These are phyloP conservation scores for Neotragus moschatus DNA, from an alignment of 2,113 vertebrate species.

Conservation along the genomic window DNA sequence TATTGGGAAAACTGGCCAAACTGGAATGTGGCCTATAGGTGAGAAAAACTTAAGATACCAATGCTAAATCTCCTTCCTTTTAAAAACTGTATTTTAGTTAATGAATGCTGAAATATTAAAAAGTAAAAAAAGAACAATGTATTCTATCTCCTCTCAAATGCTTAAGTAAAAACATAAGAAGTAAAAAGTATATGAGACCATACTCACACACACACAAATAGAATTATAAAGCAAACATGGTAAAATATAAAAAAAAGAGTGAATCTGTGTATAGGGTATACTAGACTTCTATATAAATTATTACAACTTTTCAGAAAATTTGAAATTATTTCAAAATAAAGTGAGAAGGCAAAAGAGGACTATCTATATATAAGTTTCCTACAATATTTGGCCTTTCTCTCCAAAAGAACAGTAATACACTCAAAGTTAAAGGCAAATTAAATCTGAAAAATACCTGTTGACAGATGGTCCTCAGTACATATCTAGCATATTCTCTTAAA, in stretches of 20 bases:
- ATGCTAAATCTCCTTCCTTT: not conserved
- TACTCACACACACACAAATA: not conserved
- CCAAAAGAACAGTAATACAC: not conserved
- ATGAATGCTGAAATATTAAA: not conserved
- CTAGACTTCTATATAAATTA: not conserved
- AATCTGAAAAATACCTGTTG: constrained; percentile 79
- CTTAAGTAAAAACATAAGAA: not conserved
- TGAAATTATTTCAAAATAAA: constrained; percentile 1
- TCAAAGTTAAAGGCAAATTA: not conserved
- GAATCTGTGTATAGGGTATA: not conserved
- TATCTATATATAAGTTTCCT: not conserved
- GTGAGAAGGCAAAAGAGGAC: not conserved
- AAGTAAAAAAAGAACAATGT: not conserved
- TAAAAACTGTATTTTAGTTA: not conserved
- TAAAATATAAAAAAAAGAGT: not conserved
- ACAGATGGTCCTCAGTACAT: constrained; percentile 81
- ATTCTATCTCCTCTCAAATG: not conserved
- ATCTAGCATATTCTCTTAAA: constrained; percentile 81
- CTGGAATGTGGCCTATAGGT: not conserved
- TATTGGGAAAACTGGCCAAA: not conserved
- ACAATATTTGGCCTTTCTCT: not conserved
- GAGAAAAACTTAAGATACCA: not conserved
- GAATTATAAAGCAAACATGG: not conserved
- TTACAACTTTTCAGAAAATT: not conserved
- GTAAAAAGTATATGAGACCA: not conserved